phyloP scores from a whole-genome alignment of 2,113 vertebrate species.

The Cinclus cinclus region DNA sequence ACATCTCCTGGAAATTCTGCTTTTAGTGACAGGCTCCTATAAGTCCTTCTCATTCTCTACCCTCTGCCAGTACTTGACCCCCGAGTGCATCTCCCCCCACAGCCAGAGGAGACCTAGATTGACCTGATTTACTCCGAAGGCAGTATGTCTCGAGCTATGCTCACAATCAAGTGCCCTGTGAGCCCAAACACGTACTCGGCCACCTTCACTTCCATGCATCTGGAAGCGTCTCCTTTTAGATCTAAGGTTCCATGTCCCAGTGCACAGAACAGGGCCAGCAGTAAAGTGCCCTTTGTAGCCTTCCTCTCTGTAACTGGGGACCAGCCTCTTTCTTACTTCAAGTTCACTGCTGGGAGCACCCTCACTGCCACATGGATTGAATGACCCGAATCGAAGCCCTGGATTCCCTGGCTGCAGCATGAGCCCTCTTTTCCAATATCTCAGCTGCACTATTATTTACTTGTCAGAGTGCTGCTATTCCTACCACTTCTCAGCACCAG shows the following conservation, averaged over 20 bases:
- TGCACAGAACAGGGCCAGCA: not conserved
- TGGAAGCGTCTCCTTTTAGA: not conserved
- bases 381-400: rapidly evolving
- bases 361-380: not conserved
- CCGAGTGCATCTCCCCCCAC: rapidly evolving
- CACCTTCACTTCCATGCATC: not conserved
- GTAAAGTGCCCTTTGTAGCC: not conserved
- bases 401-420: not conserved
- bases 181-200: not conserved
- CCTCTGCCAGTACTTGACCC: not conserved
- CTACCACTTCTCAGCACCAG: not conserved
- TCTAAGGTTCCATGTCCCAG: not conserved
- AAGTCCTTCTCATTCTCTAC: not conserved
- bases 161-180: not conserved
- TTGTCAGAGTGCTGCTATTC: not conserved
- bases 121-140: not conserved
- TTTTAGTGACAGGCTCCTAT: not conserved
- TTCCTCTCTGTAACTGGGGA: not conserved
- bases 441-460: not conserved
- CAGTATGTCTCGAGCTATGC: not conserved
- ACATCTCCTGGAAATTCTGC: not conserved
- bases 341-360: not conserved
- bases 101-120: not conserved
- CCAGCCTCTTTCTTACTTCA: not conserved
- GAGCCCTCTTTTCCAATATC: not conserved